Conservation (phyloP, 2,797 vertebrate species). For the Smutsia gigantea region DNA sequence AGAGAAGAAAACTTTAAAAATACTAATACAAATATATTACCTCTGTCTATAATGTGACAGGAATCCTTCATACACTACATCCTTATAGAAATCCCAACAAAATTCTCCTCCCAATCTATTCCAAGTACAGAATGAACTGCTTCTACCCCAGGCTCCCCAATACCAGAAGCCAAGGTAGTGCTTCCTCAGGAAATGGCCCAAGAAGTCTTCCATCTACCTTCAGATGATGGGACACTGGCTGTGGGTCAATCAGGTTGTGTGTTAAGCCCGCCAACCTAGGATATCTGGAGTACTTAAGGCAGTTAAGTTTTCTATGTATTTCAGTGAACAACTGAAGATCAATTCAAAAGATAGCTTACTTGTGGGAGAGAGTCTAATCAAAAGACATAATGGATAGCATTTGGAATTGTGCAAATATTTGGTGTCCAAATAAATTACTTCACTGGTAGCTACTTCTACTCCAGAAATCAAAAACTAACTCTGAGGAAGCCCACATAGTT, state of each 20-base stretch:
- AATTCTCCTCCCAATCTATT: not conserved
- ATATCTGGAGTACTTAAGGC: not conserved
- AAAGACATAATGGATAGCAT: conserved; percentile 2
- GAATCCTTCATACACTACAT: not conserved
- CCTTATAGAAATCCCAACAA: not conserved
- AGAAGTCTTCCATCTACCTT: not conserved
- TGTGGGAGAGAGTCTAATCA: not conserved
- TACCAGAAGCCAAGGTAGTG: not conserved
- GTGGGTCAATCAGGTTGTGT: not conserved
- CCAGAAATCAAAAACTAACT: conserved; percentile 54
- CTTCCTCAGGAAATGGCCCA: not conserved
- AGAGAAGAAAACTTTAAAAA: not conserved
- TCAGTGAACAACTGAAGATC: not conserved
- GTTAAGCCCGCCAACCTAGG: not conserved
- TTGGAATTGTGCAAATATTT: conserved; percentile 46
- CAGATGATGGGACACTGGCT: not conserved
- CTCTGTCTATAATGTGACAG: not conserved
- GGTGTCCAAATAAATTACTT: not conserved
- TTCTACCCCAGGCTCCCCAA: not conserved
- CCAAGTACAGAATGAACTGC: no score
- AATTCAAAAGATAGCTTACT: conserved; percentile 44
- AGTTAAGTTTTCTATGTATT: not conserved
- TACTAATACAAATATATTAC: not conserved
- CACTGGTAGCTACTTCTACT: not conserved
- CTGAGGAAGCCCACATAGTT: not conserved